These are phyloP conservation scores for Halcyon chelicuti DNA, from an alignment of 2,797 vertebrate genomes.

Conservation along the genomic window DNA sequence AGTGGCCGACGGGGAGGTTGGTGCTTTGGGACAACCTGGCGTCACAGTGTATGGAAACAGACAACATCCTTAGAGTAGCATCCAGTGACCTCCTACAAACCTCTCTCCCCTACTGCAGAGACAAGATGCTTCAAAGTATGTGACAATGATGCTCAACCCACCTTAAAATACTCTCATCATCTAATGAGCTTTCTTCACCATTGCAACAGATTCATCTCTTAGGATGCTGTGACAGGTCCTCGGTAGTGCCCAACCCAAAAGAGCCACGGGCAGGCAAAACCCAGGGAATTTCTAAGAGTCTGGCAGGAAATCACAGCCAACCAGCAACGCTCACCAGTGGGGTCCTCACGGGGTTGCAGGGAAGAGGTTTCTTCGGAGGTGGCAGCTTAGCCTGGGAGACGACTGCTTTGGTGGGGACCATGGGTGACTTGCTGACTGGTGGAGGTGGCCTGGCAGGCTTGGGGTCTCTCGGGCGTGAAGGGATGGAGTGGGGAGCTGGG, in stretches of 20 bases:
- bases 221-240: background rate
- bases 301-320: no score
- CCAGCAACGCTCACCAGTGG: slow-evolving; percentile 76
- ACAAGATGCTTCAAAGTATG: background rate
- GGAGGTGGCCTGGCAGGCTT: slow-evolving; percentile 81
- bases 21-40: slow-evolving; percentile 65
- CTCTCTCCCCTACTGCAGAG: background rate
- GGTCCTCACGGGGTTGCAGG: slow-evolving; percentile 83
- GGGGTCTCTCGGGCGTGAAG: slow-evolving; percentile 14
- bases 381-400: slow-evolving; percentile 76
- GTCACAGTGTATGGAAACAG: background rate
- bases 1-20: slow-evolving; percentile 85
- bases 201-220: background rate
- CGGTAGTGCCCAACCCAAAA: background rate
- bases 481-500: slow-evolving; percentile 56
- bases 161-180: background rate
- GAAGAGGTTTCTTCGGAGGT: slow-evolving; percentile 86
- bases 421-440: slow-evolving; percentile 70
- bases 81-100: background rate
- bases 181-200: background rate
- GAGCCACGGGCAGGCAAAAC: background rate
- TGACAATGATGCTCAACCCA: background rate
- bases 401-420: slow-evolving; percentile 42
- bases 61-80: background rate
- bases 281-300: fast-evolving